phyloP scores from a whole-genome alignment of 2,113 vertebrate species.

The Accipiter cooperii region DNA sequence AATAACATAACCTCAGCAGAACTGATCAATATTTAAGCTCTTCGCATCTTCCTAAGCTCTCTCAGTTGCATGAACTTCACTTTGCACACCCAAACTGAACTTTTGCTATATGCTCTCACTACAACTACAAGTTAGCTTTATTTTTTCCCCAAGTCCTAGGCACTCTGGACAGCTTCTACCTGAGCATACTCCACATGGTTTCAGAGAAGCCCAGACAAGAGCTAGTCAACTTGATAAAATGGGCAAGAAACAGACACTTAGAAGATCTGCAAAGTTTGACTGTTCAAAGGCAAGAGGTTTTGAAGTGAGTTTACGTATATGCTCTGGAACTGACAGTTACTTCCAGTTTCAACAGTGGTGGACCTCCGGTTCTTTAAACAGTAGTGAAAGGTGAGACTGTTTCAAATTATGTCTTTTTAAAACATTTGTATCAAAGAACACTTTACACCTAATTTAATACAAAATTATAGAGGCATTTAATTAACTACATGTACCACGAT shows the following conservation, averaged over 20 bases:
- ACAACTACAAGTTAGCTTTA: background rate
- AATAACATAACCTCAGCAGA: background rate
- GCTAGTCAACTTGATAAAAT: background rate
- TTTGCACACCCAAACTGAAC: background rate
- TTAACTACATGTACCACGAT: fast-evolving
- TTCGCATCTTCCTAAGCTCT: background rate
- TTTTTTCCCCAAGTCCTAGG: background rate
- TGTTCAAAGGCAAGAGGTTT: background rate
- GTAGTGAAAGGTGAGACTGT: background rate
- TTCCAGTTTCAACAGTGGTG: background rate
- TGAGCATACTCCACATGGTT: background rate
- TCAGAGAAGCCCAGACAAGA: background rate
- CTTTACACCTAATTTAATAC: background rate
- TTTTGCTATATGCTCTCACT: background rate
- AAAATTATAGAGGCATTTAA: background rate
- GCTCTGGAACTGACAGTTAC: background rate
- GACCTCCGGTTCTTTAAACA: background rate
- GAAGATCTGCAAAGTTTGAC: background rate
- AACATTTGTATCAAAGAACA: background rate
- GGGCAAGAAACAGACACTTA: background rate
- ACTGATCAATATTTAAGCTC: background rate
- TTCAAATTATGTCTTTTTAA: background rate
- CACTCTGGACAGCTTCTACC: background rate
- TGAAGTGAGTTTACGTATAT: background rate
- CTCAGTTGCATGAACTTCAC: background rate